Evolutionary conservation across 2,888 invertebrate genomes (phyloP), one percentile per base, ranked within the genome.

Genomic region (Unio pictorum): DNA sequence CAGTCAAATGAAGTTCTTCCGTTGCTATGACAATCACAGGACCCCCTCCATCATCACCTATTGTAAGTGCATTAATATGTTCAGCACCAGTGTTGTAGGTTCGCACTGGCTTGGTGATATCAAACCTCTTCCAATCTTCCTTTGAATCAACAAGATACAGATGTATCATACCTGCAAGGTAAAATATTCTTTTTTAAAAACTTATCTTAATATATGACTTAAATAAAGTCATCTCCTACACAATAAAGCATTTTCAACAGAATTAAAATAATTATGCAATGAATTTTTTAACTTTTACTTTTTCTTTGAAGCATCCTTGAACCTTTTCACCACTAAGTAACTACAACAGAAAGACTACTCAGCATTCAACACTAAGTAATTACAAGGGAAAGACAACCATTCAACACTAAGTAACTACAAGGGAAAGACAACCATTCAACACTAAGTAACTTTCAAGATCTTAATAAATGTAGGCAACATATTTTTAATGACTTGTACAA

Each of bases 21-120:
- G 81, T 79, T 73, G 78, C 78, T 66, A 78, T 71, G 66, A 67
- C 76, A 66, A 81, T 61, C 45, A 75, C 74, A 23, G 81, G 81
- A 54, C 81, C 71, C 26, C 61, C 71, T 15, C 78, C 78, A 67
- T 79, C 75, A 62, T 78, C 81, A 59, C 79, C 79, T 57, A 81
- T 76, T 56, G 71, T 69, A 17, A 81, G 58, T 58, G 74, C 67
- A 67, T 81, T 78, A 0, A 81, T 65, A 63, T 81, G 81, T 55
- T 79, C 78, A 61, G 68, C 65, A 23, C 68, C 64, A 23, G 75
- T 72, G 28, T 69, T 63, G 45, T 77, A 63, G 15, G 73, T 64
- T 15, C 68, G 57, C 3, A 66, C 63, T 7, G 76, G 76, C 18
- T 64, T 61, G 8, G 67, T 60, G 4, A 79, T 61, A 57, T 74